Percentiles rank a stretch among this genome's conserved stretches.
phyloP scores from a whole-genome alignment of 2,888 invertebrate genomes.

The Hypena proboscidalis region DNA sequence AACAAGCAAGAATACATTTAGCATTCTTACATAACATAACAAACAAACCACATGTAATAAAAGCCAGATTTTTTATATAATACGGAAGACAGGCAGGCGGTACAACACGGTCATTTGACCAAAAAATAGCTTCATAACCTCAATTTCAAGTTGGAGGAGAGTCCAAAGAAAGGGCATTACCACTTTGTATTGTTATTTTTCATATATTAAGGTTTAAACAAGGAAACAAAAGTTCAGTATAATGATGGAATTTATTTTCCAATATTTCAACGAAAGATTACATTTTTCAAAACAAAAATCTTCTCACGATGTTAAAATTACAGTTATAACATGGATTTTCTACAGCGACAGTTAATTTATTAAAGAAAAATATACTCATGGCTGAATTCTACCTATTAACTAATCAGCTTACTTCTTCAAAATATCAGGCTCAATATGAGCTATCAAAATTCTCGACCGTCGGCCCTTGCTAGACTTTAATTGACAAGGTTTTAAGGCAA shows the following conservation, averaged over 20 bases:
- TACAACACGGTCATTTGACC: too few relatives aligned
- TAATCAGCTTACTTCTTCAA: slow-evolving; percentile 71
- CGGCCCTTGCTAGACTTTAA: slow-evolving; percentile 70
- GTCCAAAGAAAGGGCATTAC: too few relatives aligned
- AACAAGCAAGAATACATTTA: too few relatives aligned
- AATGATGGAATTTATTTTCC: slow-evolving; percentile 80
- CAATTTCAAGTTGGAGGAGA: too few relatives aligned
- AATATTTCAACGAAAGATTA: slow-evolving; percentile 75
- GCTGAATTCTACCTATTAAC: slow-evolving; percentile 75
- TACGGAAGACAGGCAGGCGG: too few relatives aligned
- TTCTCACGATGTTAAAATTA: slow-evolving; percentile 68
- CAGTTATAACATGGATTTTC: slow-evolving; percentile 65
- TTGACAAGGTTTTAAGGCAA: slow-evolving; percentile 69
- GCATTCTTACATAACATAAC: too few relatives aligned
- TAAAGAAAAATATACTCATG: slow-evolving; percentile 68
- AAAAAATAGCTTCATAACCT: too few relatives aligned
- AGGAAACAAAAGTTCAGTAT: slow-evolving; percentile 61
- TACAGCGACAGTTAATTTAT: slow-evolving; percentile 66
- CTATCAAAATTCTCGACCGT: slow-evolving; percentile 77
- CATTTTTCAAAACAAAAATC: slow-evolving; percentile 66
- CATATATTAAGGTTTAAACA: slow-evolving; percentile 47
- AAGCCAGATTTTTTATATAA: too few relatives aligned
- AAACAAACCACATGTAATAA: too few relatives aligned
- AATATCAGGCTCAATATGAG: slow-evolving; percentile 84
- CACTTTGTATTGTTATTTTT: too few relatives aligned